Base-by-base conservation (phyloP, 2,888 invertebrate species). In the Pilophorus perplexus region DNA sequence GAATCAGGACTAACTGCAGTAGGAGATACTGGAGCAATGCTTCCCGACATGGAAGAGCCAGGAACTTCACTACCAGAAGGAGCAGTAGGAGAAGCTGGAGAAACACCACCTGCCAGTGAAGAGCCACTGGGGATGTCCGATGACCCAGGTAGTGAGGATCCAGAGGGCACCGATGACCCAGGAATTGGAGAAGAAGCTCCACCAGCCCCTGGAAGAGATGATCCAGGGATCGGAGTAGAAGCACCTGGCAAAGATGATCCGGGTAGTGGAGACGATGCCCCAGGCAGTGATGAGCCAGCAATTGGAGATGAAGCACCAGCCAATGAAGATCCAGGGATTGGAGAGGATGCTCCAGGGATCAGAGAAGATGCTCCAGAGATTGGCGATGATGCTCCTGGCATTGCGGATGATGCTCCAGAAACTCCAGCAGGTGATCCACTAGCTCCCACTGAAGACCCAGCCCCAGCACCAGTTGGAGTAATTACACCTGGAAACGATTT, bases 161-260 rank as follows among this genome's bases (percentile, higher is more conserved):
- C n/a, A n/a, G n/a, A n/a, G n/a, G n/a, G n/a, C n/a, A n/a, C 60
- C 67, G 44, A 52, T 33, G 40, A 67, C 64, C 12, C 40, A 57
- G 57, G 40, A 23, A 38, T 22, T 57, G 20, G 22, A n/a, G 38
- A 22, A 23, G 50, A 27, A n/a, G n/a, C n/a, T n/a, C n/a, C n/a
- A n/a, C n/a, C n/a, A n/a, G n/a, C n/a, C n/a, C n/a, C n/a, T n/a
- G n/a, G n/a, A n/a, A n/a, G n/a, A n/a, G n/a, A n/a, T n/a, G n/a
- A n/a, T n/a, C n/a, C n/a, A n/a, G n/a, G n/a, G n/a, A n/a, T n/a
- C n/a, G n/a, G n/a, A n/a, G n/a, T n/a, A n/a, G n/a, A n/a, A 6
- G 14, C 50, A 1, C 50, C 50, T 27, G 16, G 14, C 8, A n/a
- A 5, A 16, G 46, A 46, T 46, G 55, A n/a, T 22, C 27, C 42